These are phyloP conservation scores for Drosophila pseudoobscura DNA, from an alignment of 1,140 invertebrate species.

Conservation along the genomic window DNA sequence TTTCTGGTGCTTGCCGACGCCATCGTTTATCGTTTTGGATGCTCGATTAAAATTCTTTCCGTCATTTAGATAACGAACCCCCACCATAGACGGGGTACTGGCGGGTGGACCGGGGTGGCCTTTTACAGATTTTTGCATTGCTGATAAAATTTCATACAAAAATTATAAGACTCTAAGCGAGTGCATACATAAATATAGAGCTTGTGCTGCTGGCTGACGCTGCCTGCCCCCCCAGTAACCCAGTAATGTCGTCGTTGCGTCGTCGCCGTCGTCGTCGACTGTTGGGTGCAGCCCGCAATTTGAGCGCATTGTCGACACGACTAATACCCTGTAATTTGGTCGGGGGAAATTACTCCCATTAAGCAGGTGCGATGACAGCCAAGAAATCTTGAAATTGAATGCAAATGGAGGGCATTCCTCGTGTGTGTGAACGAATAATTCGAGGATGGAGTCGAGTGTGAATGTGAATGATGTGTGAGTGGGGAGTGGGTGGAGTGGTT, in stretches of 20 bases:
- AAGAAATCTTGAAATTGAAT: background rate
- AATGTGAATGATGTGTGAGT: too few species aligned
- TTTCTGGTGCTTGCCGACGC: slow-evolving; percentile 31
- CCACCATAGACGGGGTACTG: background rate
- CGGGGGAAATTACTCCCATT: slow-evolving; percentile 12
- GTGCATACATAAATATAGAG: too few species aligned
- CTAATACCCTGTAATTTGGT: slow-evolving; percentile 48
- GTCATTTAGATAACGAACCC: slow-evolving; percentile 65
- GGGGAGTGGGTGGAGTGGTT: too few species aligned
- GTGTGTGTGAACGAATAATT: too few species aligned
- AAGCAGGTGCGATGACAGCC: slow-evolving; percentile 30
- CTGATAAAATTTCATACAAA: slow-evolving; percentile 35
- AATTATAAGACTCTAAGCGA: too few species aligned
- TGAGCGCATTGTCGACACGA: background rate
- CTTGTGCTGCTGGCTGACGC: too few species aligned
- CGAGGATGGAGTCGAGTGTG: too few species aligned
- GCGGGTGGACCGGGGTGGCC: background rate
- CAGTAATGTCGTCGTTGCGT: slow-evolving; percentile 28
- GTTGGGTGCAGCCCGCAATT: slow-evolving; percentile 32
- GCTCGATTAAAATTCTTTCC: slow-evolving; percentile 79
- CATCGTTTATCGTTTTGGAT: slow-evolving; percentile 72
- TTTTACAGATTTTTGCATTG: slow-evolving; percentile 34
- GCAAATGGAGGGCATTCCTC: too few species aligned
- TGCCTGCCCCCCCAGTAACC: slow-evolving; percentile 34
- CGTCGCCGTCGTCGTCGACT: too few species aligned